Evolutionary conservation across 1,140 invertebrate genomes (phyloP), one percentile per base, ranked within the genome.

Genomic region (Pseudomyrmex sp.): DNA sequence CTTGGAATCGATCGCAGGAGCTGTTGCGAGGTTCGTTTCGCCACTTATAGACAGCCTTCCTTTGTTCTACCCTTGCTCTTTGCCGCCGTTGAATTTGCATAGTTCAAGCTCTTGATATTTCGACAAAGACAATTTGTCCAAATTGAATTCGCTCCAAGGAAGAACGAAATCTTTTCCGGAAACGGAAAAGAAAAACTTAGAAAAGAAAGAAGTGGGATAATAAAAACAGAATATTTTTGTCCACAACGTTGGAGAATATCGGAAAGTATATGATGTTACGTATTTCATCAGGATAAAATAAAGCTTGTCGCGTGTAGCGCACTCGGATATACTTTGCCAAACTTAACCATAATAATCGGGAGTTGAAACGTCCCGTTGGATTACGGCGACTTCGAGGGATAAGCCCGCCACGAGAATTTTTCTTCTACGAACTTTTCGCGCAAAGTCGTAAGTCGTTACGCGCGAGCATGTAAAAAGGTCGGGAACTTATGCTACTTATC

Each of bases 391-490:
- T 80, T 80, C 44, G 44, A 48, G n/a, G 54, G 66, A 80, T 80
- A 80, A 80, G 54, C 66, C 50, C 23, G 76, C 52, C 65, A 44
- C 65, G 54, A 35, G 66, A 80, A 80, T 80, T 72, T 80, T 80
- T 80, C 76, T 72, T 46, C n/a, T 9, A 46, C 46, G 69, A 80
- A 80, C 65, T 72, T 80, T 58, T 26, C 20, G 68, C 76, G 44
- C 76, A 72, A 70, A 69, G 65, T 56, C 65, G 76, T 80, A 80
- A 80, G 76, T 72, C 76, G 66, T 80, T 80, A 80, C 76, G 54
- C 76, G 76, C 59, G 76, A 80, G 76, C 66, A 80, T 80, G 54
- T 80, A 72, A 80, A 80, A 72, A 72, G 76, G 23, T 80, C 66
- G 66, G 66, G 13, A 79, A 80, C 76, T 80, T 80, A 80, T 70